These are phyloP conservation scores for Platysternon megacephalum DNA, from an alignment of 2,113 vertebrate genomes.

Conservation along the genomic window DNA sequence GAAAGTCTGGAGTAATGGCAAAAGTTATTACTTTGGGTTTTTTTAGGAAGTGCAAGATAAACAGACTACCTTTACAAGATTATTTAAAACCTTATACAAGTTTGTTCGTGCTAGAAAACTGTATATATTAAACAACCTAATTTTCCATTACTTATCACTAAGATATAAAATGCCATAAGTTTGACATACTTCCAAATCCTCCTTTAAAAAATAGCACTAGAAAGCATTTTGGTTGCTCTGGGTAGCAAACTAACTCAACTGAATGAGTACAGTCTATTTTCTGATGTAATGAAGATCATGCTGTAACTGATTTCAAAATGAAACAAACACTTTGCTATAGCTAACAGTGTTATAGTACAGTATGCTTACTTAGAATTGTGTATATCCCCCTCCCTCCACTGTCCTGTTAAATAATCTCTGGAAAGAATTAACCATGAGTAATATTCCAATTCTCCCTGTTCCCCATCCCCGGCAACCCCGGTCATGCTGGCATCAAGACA, in stretches of 20 bases:
- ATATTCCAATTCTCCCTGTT: conserved; percentile 47
- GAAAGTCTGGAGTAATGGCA: conserved; percentile 30
- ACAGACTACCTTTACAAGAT: neutral
- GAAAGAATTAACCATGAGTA: conserved; percentile 59
- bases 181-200: conserved; percentile 41
- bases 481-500: conserved; percentile 74
- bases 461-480: conserved; percentile 7
- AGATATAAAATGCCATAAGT: conserved; percentile 51
- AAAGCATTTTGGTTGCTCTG: conserved; percentile 44
- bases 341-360: neutral
- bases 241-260: neutral
- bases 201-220: conserved; percentile 27
- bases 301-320: neutral
- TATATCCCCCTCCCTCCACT: neutral
- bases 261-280: conserved; percentile 11
- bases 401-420: conserved; percentile 41
- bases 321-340: neutral
- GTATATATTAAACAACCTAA: conserved; percentile 66
- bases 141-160: conserved; percentile 29
- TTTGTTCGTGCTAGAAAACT: conserved; percentile 37
- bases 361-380: neutral
- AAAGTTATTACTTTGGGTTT: neutral
- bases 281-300: neutral
- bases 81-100: neutral
- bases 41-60: neutral